These are phyloP conservation scores for Tetragnatha montana DNA, from an alignment of 2,888 invertebrate genomes.

Conservation along the genomic window DNA sequence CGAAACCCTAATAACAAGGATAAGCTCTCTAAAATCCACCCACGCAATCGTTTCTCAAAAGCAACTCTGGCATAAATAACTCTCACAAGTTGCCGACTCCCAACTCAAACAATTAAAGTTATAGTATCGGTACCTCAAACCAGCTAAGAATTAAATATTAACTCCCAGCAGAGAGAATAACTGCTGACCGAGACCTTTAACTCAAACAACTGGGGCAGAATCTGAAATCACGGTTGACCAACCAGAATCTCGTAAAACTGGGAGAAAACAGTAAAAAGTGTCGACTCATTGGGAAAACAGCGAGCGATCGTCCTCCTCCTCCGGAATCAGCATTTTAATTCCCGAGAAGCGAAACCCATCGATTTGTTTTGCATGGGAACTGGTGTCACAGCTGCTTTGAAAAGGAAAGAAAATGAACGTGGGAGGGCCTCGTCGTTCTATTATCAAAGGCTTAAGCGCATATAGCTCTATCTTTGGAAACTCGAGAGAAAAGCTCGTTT, in stretches of 20 bases:
- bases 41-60: not conserved
- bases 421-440: too few relatives aligned
- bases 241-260: not conserved
- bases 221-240: not conserved
- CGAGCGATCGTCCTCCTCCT: not conserved
- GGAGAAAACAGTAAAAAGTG: not conserved
- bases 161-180: not conserved
- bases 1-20: too few relatives aligned
- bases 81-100: not conserved
- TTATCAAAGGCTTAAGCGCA: too few relatives aligned
- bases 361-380: not conserved
- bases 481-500: too few relatives aligned
- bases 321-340: not conserved
- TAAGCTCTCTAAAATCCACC: too few relatives aligned
- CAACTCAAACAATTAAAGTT: not conserved
- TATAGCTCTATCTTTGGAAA: too few relatives aligned
- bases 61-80: not conserved
- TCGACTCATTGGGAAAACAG: not conserved
- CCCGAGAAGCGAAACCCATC: not conserved
- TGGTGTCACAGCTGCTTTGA: not conserved
- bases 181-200: not conserved
- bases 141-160: not conserved
- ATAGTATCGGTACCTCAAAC: not conserved
- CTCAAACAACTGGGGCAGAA: not conserved
- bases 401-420: not conserved